Evolutionary conservation across 1,140 invertebrate species (phyloP), one percentile per base, ranked within the genome.

Genomic region (Magallana gigas): DNA sequence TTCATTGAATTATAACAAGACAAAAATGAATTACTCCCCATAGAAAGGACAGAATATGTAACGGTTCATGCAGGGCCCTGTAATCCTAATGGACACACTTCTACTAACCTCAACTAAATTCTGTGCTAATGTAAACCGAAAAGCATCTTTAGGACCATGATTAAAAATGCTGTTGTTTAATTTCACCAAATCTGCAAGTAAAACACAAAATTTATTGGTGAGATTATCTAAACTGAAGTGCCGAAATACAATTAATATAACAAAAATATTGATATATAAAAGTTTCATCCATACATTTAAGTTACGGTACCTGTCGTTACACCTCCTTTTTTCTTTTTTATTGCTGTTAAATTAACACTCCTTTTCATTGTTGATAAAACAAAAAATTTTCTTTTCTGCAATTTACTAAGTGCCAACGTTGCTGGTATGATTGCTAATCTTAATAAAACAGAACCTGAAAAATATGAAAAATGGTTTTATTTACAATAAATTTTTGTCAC

Each of bases 371-470:
- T 76, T 29, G 23, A 12, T 12, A 23, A 18, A 0, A 29, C 36
- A 76, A 76, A 76, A 12, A 29, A 9, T 29, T 29, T 29, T 76
- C 23, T 76, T 12, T 23, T 76, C 8, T 76, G 16, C 18, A 64
- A n/a, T 29, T 29, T 12, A 8, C 8, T 29, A 29, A 12, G 68
- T 9, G 3, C 36, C 11, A 29, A 29, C 68, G 36, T 76, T 48
- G 36, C 11, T 2, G 23, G 68, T 36, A 76, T 76, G 4, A 76
- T 8, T 11, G 23, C 23, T 11, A 76, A 29, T 36, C 68, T 76
- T 36, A 76, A 11, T 29, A 76, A 11, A 23, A 76, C 8, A 76
- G 68, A 76, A 76, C 68, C 68, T 76, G 23, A 76, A 76, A 68
- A 8, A 18, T 0, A 76, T 29, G 36, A 6, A 5, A 16, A 62